A percentile compares a stretch with the other conserved stretches of the same genome.
Conservation (phyloP, 1,140 invertebrate genomes). For the Brachionus asplanchnoidis region DNA sequence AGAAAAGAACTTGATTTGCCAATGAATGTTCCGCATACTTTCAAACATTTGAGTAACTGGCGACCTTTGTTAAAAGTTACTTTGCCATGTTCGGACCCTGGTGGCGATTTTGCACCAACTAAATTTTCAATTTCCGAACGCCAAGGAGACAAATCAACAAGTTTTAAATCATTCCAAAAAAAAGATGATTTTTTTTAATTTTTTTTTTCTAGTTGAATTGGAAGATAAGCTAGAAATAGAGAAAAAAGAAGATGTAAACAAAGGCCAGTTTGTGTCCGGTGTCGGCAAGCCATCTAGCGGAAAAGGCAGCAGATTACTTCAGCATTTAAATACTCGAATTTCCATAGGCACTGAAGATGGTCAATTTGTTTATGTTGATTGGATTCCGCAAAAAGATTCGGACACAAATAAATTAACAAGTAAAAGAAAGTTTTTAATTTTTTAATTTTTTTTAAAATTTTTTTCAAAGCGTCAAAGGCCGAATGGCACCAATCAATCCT, state of each 20-base stretch:
- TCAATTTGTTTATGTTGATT: slow-evolving; percentile 57
- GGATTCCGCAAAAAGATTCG: slow-evolving; percentile 59
- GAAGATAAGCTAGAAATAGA: slow-evolving; percentile 44
- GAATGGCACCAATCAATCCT: slow-evolving; percentile 52
- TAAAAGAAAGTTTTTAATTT: slow-evolving; percentile 45
- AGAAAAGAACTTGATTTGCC: slow-evolving; percentile 25
- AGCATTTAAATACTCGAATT: slow-evolving; percentile 53
- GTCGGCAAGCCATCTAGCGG: slow-evolving; percentile 6
- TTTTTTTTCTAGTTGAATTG: slow-evolving; percentile 40
- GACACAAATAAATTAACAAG: slow-evolving; percentile 57
- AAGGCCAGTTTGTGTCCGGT: slow-evolving; percentile 45
- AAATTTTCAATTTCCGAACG: slow-evolving; percentile 54
- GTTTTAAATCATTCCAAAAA: slow-evolving; percentile 30
- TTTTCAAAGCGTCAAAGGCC: slow-evolving; percentile 53
- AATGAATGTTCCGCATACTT: slow-evolving; percentile 46
- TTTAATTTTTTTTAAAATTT: background rate
- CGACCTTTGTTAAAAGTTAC: slow-evolving; percentile 54
- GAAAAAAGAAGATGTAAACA: slow-evolving; percentile 45
- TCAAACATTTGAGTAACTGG: slow-evolving; percentile 56
- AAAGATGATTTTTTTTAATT: background rate
- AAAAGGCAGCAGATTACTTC: slow-evolving; percentile 46
- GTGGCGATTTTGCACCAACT: slow-evolving; percentile 55
- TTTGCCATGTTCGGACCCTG: slow-evolving; percentile 52
- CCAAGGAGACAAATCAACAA: slow-evolving; percentile 49
- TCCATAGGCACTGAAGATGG: slow-evolving; percentile 57